A percentile compares a stretch with the other conserved stretches of the same genome.
Evolutionary conservation across 2,888 invertebrate species (phyloP).

Genomic region (Arctia plantaginis): DNA sequence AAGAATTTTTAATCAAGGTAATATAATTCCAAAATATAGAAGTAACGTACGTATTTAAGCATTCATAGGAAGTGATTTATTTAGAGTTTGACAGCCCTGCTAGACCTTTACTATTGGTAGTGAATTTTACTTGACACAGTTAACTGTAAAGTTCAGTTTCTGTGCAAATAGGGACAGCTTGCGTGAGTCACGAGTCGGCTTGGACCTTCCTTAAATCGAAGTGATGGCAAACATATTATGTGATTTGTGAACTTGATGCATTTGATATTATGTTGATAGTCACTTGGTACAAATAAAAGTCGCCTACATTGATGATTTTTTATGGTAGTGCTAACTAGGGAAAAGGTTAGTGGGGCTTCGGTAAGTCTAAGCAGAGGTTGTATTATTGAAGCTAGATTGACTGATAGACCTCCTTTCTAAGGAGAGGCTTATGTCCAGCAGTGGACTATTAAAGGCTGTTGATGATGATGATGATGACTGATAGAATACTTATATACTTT

Average conservation of each 20-base stretch:
- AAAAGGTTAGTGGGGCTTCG: too few relatives aligned
- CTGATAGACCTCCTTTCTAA: too few relatives aligned
- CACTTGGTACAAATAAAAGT: neutral
- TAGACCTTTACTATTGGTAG: conserved; percentile 19
- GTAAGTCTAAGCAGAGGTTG: too few relatives aligned
- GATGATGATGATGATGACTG: too few relatives aligned
- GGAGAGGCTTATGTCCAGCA: too few relatives aligned
- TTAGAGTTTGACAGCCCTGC: conserved; percentile 40
- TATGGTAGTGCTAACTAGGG: too few relatives aligned
- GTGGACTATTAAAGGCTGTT: too few relatives aligned
- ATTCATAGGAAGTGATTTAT: neutral
- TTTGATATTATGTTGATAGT: neutral
- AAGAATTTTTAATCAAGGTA: neutral
- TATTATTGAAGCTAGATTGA: too few relatives aligned
- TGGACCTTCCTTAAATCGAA: conserved; percentile 33
- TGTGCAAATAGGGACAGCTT: conserved; percentile 36
- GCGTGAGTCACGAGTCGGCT: conserved; percentile 49
- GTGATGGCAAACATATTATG: conserved; percentile 40
- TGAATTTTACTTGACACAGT: conserved; percentile 47
- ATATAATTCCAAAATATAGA: neutral
- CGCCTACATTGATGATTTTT: too few relatives aligned
- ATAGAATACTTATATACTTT: too few relatives aligned
- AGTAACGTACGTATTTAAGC: neutral
- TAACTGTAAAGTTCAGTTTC: conserved; percentile 47
- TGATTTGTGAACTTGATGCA: conserved; percentile 10